Evolutionary conservation across 2,113 vertebrate genomes (phyloP), one percentile per base, ranked within the genome.

Genomic region (Rhombomys opimus): DNA sequence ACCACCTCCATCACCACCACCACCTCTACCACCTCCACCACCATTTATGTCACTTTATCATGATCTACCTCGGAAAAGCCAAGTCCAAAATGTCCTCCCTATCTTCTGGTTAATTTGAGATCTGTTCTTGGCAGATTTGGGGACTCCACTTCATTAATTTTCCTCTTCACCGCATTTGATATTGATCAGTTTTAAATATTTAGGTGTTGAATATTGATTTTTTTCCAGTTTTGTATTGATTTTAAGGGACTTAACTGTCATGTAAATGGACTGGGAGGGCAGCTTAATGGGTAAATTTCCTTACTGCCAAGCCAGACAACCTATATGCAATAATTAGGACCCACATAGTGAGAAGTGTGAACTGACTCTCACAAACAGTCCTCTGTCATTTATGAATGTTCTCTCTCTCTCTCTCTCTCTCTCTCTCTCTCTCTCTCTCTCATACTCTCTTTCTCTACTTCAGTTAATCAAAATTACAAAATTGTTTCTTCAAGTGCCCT

Each of bases 41-140:
- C 30, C 38, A 27, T 27, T 23, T 57, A 77, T 20, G 9, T 80
- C 35, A 46, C 17, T 27, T 7, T 97, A 87, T 54, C 54, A 81
- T 59, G 50, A 87, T 97, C 97, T 96, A 99, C 99, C 99, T 99
- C 99, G 68, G 98, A 99, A 97, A 99, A 99, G 0, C 99, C 99
- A 30, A 99, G 98, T n/a, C 99, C 99, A 6, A 99, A 99, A 85
- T 99, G 99, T 92, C 99, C 98, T 87, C 99, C 98, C 1, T 59
- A 98, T 65, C 99, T 99, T 0, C 99, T 99, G 0, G 99, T 99
- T 97, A 99, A 98, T 14, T 99, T 99, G 87, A 99, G 99, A 38
- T 99, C 99, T 98, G 99, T 98, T 93, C 98, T 98, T 94, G 99
- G 99, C 54, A 99, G 99, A 97, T 99, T 99, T 98, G 99, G 99